Conservation (phyloP, 2,888 invertebrate genomes). For the Anarsia innoxiella region DNA sequence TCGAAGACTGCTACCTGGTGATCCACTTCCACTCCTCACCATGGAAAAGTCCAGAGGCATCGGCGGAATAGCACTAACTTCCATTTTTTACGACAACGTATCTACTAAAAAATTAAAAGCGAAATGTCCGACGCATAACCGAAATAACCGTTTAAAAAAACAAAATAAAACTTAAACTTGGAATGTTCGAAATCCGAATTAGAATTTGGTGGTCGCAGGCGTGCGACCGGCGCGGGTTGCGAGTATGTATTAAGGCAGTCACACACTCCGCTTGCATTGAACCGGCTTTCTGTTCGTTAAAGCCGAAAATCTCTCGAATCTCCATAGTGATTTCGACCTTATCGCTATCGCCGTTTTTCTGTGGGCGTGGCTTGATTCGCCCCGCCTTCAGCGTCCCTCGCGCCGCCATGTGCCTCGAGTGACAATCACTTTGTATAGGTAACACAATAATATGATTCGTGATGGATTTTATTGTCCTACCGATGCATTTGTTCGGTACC, state of each 20-base stretch:
- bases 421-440: slow-evolving; percentile 76
- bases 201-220: slow-evolving; percentile 40
- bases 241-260: slow-evolving; percentile 57
- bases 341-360: slow-evolving; percentile 43
- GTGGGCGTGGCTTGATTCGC: slow-evolving; percentile 56
- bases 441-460: slow-evolving; percentile 74
- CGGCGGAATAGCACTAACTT: slow-evolving; percentile 76
- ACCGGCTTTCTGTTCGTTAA: slow-evolving; percentile 51
- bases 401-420: slow-evolving; percentile 65
- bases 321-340: slow-evolving; percentile 68
- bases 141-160: slow-evolving; percentile 24
- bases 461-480: slow-evolving; percentile 72
- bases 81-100: slow-evolving; percentile 54
- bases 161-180: slow-evolving; percentile 18
- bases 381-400: slow-evolving; percentile 48
- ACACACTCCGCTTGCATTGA: slow-evolving; percentile 43
- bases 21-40: slow-evolving; percentile 60
- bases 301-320: slow-evolving; percentile 60
- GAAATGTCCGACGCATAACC: slow-evolving; percentile 29
- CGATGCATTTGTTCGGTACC: slow-evolving; percentile 50
- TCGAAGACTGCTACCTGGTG: slow-evolving; percentile 44
- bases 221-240: slow-evolving; percentile 62
- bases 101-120: slow-evolving; percentile 22
- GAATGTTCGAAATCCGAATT: slow-evolving; percentile 30
- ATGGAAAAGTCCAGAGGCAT: slow-evolving; percentile 82